phyloP scores from a whole-genome alignment of 2,888 invertebrate genomes.

The Nebria brevicollis region DNA sequence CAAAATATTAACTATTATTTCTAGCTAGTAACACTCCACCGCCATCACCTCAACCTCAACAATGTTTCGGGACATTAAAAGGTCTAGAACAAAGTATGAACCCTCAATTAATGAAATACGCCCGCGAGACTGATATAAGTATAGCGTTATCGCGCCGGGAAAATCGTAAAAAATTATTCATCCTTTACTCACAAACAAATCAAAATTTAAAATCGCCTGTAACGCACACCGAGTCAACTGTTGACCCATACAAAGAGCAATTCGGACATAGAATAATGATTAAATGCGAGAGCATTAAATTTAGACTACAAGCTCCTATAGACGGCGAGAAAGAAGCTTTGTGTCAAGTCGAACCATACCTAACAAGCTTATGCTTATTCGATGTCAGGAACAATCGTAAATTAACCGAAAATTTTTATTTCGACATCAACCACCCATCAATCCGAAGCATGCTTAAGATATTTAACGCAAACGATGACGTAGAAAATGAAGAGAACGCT shows the following conservation, averaged over 20 bases:
- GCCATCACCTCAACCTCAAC: constrained; percentile 70
- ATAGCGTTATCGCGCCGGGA: constrained; percentile 85
- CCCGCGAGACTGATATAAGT: constrained; percentile 88
- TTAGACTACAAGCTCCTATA: constrained; percentile 84
- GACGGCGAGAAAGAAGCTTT: constrained; percentile 79
- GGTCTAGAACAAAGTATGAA: constrained; percentile 93
- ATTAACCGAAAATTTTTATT: constrained; percentile 93
- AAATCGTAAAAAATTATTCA: constrained; percentile 81
- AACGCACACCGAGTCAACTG: constrained; percentile 54
- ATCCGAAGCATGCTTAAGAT: constrained; percentile 69
- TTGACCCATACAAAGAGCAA: constrained; percentile 86
- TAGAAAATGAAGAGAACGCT: constrained; percentile 65
- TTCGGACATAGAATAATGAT: constrained; percentile 88
- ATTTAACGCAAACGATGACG: constrained; percentile 57
- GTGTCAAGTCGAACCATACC: constrained; percentile 93
- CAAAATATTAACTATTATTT: constrained; percentile 46
- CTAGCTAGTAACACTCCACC: constrained; percentile 66
- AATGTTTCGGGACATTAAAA: constrained; percentile 83
- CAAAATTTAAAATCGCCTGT: constrained; percentile 61
- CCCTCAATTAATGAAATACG: constrained; percentile 89
- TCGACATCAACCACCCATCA: constrained; percentile 82
- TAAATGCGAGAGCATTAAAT: constrained; percentile 84
- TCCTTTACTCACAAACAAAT: constrained; percentile 72
- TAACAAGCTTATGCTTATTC: constrained; percentile 87
- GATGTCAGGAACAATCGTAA: constrained; percentile 89